phyloP scores from a whole-genome alignment of 2,113 vertebrate species.

The Eurypyga helias region DNA sequence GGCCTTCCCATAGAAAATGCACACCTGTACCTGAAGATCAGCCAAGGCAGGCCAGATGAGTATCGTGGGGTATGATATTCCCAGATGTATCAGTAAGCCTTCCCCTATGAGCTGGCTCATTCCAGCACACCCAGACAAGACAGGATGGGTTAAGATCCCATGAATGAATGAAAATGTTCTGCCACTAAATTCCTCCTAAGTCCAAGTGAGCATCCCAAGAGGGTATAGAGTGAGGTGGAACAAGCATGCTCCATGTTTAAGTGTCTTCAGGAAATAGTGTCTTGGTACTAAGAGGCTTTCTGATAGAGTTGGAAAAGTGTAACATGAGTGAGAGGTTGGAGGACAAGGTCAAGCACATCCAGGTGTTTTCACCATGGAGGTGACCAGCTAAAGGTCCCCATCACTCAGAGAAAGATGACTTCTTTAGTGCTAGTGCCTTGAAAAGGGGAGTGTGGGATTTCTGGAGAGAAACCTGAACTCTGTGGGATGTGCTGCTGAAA shows the following conservation, averaged over 20 bases:
- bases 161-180: background rate
- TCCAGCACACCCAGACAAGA: background rate
- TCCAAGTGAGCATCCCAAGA: background rate
- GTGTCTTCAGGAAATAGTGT: background rate
- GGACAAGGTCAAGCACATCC: background rate
- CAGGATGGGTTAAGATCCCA: background rate
- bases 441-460: background rate
- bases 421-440: background rate
- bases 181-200: background rate
- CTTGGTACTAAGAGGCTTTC: background rate
- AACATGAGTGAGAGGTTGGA: background rate
- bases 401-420: background rate
- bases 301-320: background rate
- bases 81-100: background rate
- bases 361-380: background rate
- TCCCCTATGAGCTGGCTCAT: background rate
- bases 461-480: background rate
- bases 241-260: background rate
- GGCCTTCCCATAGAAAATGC: background rate
- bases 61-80: fast-evolving
- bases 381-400: background rate
- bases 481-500: background rate
- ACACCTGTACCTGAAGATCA: background rate
- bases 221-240: background rate
- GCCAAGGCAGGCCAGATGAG: background rate